Base-by-base conservation (phyloP, 2,888 invertebrate species). In the Orthonychiurus folsomi region DNA sequence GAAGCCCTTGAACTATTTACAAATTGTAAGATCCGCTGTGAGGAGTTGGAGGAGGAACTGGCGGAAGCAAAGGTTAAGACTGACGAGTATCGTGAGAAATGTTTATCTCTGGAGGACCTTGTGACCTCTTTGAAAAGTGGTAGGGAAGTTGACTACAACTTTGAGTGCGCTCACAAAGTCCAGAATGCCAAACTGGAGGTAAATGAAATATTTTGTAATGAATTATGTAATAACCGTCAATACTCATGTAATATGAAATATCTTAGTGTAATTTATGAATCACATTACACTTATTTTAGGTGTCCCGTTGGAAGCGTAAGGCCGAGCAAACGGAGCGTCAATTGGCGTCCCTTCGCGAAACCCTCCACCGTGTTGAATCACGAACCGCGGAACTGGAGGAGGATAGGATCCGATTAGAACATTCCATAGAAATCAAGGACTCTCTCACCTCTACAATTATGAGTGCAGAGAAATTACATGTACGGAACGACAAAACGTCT, bases 361-460 rank as follows among this genome's bases (percentile, higher is more conserved):
- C 27, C 2, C 3, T 25, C 23, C 24, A 62, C 1, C 50, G 55
- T 23, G 37, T n/a, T n/a, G 25, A 53, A 2, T 18, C 26, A 3
- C 50, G 57, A 58, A 58, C 26, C 1, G 23, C 37, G 20, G 59
- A 62, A 15, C 20, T 58, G 3, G 63, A 61, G 15, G 50, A 61
- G 5, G 63, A 62, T 27, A 50, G 70, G 9, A 52, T 55, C 2
- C 68, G 69, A 48, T 59, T 69, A 27, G 73, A 73, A 50, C 62
- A 65, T 28, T 56, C 62, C 1, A 25, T 63, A 24, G 65, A 65
- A 48, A 26, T 57, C 20, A 63, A 63, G 28, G 65, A 65, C 20
- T 65, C 65, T 1, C 12, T 62, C 1, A 52, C 57, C 1, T 53
- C 56, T 0, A 47, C 53, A 15, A 52, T 62, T 9, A 54, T 60